A percentile compares a stretch with the other conserved stretches of the same genome.
Conservation (phyloP, 2,113 vertebrate genomes). For the Arenaria interpres region DNA sequence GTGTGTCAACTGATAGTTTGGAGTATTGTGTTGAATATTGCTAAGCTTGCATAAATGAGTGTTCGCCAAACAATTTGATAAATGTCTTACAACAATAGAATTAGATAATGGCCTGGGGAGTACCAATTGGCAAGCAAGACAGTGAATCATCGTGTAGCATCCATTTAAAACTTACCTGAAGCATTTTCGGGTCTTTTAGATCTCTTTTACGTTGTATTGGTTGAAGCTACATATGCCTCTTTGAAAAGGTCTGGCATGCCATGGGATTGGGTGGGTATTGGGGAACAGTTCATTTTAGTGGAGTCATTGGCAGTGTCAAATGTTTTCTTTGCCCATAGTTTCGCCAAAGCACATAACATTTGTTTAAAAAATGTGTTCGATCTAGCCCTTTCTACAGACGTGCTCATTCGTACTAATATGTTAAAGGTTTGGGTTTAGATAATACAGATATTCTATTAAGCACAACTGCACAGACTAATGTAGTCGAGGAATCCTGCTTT, state of each 20-base stretch:
- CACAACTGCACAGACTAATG: neutral
- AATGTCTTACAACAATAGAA: neutral
- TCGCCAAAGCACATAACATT: neutral
- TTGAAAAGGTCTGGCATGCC: neutral
- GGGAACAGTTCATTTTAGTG: neutral
- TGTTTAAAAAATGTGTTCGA: neutral
- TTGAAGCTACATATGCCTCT: neutral
- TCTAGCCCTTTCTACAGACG: neutral
- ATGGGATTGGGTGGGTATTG: neutral
- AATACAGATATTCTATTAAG: neutral
- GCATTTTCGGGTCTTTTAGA: neutral
- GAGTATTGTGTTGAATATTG: neutral
- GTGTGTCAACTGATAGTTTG: neutral
- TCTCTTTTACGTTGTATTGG: neutral
- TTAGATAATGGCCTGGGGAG: neutral
- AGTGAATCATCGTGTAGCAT: neutral
- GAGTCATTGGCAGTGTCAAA: neutral
- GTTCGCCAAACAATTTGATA: neutral
- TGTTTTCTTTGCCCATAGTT: neutral
- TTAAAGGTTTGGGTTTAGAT: neutral
- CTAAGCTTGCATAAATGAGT: neutral
- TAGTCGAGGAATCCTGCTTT: neutral
- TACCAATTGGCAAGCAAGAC: neutral
- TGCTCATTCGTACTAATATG: neutral
- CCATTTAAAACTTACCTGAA: neutral